These are phyloP conservation scores for Apantesis nais DNA, from an alignment of 2,888 invertebrate genomes.

Conservation along the genomic window DNA sequence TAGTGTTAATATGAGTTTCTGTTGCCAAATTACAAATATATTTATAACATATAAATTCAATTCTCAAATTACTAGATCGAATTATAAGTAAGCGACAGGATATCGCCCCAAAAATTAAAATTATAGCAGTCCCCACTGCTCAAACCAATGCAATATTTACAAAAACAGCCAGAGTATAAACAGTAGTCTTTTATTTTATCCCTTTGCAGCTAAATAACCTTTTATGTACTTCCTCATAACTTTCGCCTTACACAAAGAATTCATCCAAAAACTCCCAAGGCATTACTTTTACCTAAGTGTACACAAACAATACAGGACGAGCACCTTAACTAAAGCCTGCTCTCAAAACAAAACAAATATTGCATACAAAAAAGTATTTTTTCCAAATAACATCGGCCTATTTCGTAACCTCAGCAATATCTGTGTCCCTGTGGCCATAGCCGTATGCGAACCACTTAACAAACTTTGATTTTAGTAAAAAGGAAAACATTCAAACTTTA, in stretches of 20 bases:
- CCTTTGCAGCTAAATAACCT: not conserved
- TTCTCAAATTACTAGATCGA: not conserved
- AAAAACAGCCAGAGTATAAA: not conserved
- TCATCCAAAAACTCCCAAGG: constrained; percentile 5
- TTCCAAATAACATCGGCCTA: constrained; percentile 29
- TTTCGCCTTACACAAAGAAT: constrained; percentile 3
- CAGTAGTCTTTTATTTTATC: not conserved
- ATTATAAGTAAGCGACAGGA: not conserved
- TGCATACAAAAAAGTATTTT: constrained; percentile 35
- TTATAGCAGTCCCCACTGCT: not conserved
- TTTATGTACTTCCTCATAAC: no score
- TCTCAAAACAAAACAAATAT: constrained; percentile 39
- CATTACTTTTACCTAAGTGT: constrained; percentile 10
- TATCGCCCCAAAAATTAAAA: not conserved
- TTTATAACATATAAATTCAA: not conserved
- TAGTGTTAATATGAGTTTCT: not conserved
- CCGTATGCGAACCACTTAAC: constrained; percentile 42
- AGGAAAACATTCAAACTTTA: constrained; percentile 45
- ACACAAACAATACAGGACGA: constrained; percentile 24
- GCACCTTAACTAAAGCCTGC: constrained; percentile 28
- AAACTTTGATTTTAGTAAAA: constrained; percentile 52
- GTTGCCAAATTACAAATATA: not conserved
- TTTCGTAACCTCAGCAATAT: constrained; percentile 39
- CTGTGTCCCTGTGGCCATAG: constrained; percentile 35
- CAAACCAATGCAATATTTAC: not conserved